Base-by-base conservation (phyloP, 2,888 invertebrate genomes). In the Melangyna quadrimaculata region DNA sequence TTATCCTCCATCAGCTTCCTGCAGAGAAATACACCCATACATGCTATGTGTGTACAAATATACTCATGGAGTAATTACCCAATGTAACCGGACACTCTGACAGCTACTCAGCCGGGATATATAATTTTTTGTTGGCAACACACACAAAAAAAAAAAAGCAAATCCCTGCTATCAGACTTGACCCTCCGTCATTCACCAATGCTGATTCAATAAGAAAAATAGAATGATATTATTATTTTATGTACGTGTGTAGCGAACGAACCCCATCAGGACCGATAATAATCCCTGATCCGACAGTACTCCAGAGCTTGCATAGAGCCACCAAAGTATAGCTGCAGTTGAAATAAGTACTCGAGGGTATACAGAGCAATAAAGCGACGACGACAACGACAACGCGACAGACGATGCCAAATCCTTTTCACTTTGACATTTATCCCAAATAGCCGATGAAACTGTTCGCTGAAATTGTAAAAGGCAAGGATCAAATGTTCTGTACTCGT, bases 401-500 rank as follows among this genome's bases (percentile, higher is more conserved):
- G 22, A 65, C 73, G 72, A 81, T 77, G 72, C 73, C 80, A 86
- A 86, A 86, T 81, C 86, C 86, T 86, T 86, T 86, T 86, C 86
- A 86, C 63, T 86, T 86, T 86, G 86, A 86, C 86, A 86, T 86
- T 86, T 86, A 86, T 86, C 86, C 86, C 81, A 78, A 81, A 86
- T 86, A 81, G 86, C 77, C 77, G 81, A 70, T 81, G 77, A 77
- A 86, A 86, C 69, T 65, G 77, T 86, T 80, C 86, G 78, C 35
- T 51, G 51, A 51, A 65, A 67, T 67, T 51, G 67, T 67, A 67
- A 80, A 81, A 77, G 53, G 73, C 73, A 77, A 77, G 86, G 86
- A 86, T 86, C 81, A 86, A 86, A 63, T 86, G 86, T 80, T 81
- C 77, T 86, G 86, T 86, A 69, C 80, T 81, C 73, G 67, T 43